Conservation (phyloP, 2,888 invertebrate genomes). For the Platypus cylindrus region DNA sequence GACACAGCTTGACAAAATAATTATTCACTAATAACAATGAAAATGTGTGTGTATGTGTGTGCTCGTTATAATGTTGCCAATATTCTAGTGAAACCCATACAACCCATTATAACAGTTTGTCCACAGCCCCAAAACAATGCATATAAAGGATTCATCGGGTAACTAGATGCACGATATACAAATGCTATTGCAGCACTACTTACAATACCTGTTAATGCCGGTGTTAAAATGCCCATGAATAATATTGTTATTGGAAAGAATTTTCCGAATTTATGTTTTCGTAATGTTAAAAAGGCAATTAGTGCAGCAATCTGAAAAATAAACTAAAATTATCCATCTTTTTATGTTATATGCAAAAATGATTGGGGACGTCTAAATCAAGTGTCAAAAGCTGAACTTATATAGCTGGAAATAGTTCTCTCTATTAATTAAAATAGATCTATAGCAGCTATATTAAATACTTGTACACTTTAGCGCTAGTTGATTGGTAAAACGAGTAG, state of each 20-base stretch:
- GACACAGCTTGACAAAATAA: no score
- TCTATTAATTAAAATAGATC: no score
- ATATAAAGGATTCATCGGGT: conserved; percentile 82
- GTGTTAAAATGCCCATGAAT: conserved; percentile 80
- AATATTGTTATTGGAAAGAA: conserved; percentile 83
- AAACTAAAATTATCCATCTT: conserved; percentile 1
- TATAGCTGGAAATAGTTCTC: no score
- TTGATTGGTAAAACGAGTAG: neutral
- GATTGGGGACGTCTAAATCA: no score
- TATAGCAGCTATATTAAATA: no score
- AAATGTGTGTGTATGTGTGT: no score
- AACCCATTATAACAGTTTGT: conserved; percentile 78
- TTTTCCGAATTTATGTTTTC: conserved; percentile 90
- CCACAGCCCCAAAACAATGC: conserved; percentile 92
- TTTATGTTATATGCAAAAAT: no score
- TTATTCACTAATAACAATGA: no score
- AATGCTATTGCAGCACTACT: conserved; percentile 89
- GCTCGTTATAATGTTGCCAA: conserved; percentile 63
- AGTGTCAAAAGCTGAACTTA: no score
- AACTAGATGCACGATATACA: conserved; percentile 80
- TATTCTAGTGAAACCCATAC: conserved; percentile 86
- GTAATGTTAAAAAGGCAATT: conserved; percentile 80
- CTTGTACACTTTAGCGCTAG: no score
- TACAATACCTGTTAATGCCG: conserved; percentile 76
- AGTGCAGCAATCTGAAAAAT: conserved; percentile 59